A percentile compares a stretch with the other conserved stretches of the same genome.
These are phyloP conservation scores for Holcopasites calliopsidis DNA, from an alignment of 1,140 invertebrate species.

Conservation along the genomic window DNA sequence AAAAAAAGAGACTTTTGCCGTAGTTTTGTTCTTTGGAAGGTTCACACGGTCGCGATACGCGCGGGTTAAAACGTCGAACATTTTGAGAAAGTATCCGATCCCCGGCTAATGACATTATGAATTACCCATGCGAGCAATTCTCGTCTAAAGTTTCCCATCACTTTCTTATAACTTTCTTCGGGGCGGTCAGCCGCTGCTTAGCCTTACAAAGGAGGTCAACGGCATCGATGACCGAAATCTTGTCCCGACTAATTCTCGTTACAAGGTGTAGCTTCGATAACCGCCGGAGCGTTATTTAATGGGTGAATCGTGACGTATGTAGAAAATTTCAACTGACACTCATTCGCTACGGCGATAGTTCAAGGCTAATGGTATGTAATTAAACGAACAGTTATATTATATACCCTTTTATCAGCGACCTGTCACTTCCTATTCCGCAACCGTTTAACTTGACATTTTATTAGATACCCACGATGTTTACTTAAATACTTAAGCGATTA, in stretches of 20 bases:
- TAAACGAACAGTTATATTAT: too few species aligned
- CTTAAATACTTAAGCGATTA: too few species aligned
- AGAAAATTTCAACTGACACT: not conserved
- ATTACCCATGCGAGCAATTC: conserved; percentile 14
- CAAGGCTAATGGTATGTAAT: too few species aligned
- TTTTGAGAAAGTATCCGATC: conserved; percentile 28
- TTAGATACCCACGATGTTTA: too few species aligned
- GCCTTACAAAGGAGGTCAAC: conserved; percentile 24
- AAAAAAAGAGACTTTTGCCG: not conserved
- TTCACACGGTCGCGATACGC: conserved; percentile 21
- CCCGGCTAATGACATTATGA: conserved; percentile 20
- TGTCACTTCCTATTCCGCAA: too few species aligned
- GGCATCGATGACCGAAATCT: conserved; percentile 27
- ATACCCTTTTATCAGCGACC: too few species aligned
- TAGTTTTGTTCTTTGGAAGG: too few species aligned
- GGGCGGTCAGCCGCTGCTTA: conserved; percentile 28
- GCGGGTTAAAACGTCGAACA: conserved; percentile 12
- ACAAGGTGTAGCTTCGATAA: not conserved
- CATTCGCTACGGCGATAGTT: too few species aligned
- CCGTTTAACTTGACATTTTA: too few species aligned
- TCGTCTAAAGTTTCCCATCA: conserved; percentile 36
- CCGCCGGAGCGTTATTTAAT: not conserved
- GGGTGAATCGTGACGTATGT: not conserved
- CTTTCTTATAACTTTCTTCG: conserved; percentile 38
- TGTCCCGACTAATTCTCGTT: not conserved